Evolutionary conservation across 1,140 invertebrate species (phyloP).

Genomic region (Capitella teleta): DNA sequence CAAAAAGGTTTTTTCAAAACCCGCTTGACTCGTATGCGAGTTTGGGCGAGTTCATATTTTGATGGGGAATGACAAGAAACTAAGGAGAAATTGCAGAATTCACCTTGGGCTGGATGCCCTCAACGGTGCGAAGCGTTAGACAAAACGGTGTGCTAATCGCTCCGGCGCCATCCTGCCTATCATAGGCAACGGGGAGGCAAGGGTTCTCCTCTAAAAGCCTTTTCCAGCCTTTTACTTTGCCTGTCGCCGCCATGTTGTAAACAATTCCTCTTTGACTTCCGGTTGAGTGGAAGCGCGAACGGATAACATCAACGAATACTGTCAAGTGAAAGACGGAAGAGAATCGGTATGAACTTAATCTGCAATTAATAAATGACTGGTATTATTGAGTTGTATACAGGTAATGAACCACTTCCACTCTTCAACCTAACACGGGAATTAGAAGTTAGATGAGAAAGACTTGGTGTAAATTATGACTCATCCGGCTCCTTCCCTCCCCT

Average conservation of each 20-base stretch:
- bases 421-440: too few relatives aligned
- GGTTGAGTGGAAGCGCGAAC: background rate
- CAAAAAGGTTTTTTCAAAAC: background rate
- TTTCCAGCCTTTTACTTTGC: conserved; percentile 25
- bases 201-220: conserved; percentile 26
- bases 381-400: too few relatives aligned
- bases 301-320: too few relatives aligned
- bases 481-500: too few relatives aligned
- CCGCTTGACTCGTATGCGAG: background rate
- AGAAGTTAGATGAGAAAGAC: too few relatives aligned
- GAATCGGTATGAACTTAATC: too few relatives aligned
- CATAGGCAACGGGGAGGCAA: conserved; percentile 27
- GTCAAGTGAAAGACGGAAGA: too few relatives aligned
- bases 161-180: conserved; percentile 26
- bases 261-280: conserved; percentile 12
- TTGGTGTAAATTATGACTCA: too few relatives aligned
- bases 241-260: conserved; percentile 25
- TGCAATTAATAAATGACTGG: too few relatives aligned
- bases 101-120: conserved; percentile 23
- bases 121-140: conserved; percentile 21
- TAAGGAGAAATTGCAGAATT: conserved; percentile 8
- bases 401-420: too few relatives aligned
- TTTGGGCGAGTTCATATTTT: background rate
- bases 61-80: background rate
- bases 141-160: conserved; percentile 26